Evolutionary conservation across 2,888 invertebrate genomes (phyloP).

Genomic region (Artemia sinica): DNA sequence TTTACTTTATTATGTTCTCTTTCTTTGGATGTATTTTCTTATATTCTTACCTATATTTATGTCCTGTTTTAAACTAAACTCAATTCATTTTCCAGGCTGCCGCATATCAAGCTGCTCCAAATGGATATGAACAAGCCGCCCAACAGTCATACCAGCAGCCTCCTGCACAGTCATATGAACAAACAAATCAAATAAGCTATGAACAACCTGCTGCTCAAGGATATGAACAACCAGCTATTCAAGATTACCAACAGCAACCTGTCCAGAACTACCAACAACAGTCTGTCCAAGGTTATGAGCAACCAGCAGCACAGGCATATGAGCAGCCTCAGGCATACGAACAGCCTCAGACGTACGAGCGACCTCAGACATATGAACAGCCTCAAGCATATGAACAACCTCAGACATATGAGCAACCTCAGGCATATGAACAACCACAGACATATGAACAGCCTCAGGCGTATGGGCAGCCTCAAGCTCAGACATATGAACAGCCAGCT

Average conservation of each 20-base stretch:
- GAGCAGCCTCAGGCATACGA: neutral
- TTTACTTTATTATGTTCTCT: no score
- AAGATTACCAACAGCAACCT: slow-evolving; percentile 11
- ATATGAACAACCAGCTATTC: slow-evolving; percentile 19
- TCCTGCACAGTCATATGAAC: slow-evolving; percentile 19
- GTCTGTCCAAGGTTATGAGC: slow-evolving; percentile 16
- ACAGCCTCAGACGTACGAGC: slow-evolving; percentile 13
- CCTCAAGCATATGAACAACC: slow-evolving; percentile 9
- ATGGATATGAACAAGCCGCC: slow-evolving; percentile 22
- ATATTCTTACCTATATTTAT: no score
- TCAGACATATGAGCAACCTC: slow-evolving; percentile 16
- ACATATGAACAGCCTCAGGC: slow-evolving; percentile 15
- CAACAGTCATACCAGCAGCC: slow-evolving; percentile 20
- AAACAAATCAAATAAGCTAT: slow-evolving; percentile 17
- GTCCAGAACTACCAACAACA: slow-evolving; percentile 15
- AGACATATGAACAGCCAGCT: neutral
- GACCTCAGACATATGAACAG: slow-evolving; percentile 12
- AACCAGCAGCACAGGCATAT: neutral
- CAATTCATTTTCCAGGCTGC: no score
- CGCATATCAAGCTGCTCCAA: slow-evolving; percentile 23
- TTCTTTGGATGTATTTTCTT: no score
- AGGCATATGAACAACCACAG: slow-evolving; percentile 16
- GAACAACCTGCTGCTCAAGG: slow-evolving; percentile 17
- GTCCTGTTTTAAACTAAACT: no score
- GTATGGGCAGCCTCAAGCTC: neutral